These are phyloP conservation scores for Nipponia nippon DNA, from an alignment of 2,113 vertebrate genomes.

Conservation along the genomic window DNA sequence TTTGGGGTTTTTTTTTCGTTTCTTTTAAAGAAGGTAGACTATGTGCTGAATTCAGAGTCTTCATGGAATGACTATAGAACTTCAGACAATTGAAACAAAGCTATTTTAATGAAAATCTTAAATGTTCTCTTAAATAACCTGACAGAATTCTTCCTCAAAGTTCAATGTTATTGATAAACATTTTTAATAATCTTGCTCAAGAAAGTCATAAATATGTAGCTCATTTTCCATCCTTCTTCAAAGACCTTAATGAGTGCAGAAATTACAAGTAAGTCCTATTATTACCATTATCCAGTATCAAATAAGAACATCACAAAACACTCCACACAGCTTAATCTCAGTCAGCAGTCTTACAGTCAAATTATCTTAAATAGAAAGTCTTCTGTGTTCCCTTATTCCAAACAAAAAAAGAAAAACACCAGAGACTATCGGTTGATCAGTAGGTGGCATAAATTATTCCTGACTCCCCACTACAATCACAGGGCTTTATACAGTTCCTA, in stretches of 20 bases:
- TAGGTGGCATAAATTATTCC: constrained; percentile 40
- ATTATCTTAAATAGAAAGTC: constrained; percentile 5
- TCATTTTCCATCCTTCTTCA: constrained; percentile 28
- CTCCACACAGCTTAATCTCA: background rate
- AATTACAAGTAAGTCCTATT: constrained; percentile 35
- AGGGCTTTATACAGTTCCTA: background rate
- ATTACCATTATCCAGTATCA: background rate
- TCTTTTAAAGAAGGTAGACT: background rate
- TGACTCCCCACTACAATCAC: background rate
- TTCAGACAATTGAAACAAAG: constrained; percentile 6
- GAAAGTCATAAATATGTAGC: constrained; percentile 33
- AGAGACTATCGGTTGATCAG: constrained; percentile 13
- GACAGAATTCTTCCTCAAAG: background rate
- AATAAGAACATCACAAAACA: constrained; percentile 13
- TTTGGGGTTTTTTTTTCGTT: accelerated
- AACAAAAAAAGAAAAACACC: background rate
- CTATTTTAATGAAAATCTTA: background rate
- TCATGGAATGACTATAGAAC: background rate
- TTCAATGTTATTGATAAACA: constrained; percentile 40
- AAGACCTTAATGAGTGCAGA: constrained; percentile 29
- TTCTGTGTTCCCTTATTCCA: constrained; percentile 6
- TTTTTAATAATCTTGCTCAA: constrained; percentile 28
- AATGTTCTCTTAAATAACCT: constrained; percentile 35
- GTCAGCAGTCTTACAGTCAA: background rate
- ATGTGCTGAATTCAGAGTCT: background rate